Conservation (phyloP, 2,113 vertebrate genomes). For the Poeciliopsis retropinna region DNA sequence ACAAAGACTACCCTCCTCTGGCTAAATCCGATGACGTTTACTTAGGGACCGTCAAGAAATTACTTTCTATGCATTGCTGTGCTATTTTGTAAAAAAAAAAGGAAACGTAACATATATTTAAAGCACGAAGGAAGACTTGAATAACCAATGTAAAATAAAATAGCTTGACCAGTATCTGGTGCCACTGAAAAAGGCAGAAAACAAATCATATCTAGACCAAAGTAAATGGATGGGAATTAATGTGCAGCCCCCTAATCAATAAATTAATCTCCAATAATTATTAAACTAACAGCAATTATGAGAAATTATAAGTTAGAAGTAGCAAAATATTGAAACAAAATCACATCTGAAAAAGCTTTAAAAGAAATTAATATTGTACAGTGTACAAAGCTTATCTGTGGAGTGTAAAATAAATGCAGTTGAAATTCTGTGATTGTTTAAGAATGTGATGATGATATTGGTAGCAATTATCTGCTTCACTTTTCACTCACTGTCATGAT, state of each 20-base stretch:
- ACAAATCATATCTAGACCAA: not conserved
- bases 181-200: not conserved
- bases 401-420: not conserved
- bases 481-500: no score
- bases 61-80: not conserved
- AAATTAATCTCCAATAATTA: no score
- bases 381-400: no score
- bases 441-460: no score
- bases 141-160: not conserved
- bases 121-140: not conserved
- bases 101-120: not conserved
- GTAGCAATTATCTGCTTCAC: no score
- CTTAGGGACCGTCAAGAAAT: slow-evolving; percentile 61
- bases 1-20: slow-evolving; percentile 30
- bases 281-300: no score
- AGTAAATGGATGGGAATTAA: no score
- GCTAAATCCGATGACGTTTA: slow-evolving; percentile 43
- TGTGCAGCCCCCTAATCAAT: no score
- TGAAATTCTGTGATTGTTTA: not conserved
- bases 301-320: no score
- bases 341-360: not conserved
- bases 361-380: not conserved
- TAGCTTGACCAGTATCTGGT: no score
- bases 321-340: no score
- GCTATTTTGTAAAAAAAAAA: not conserved